These are phyloP conservation scores for Daphoenositta chrysoptera DNA, from an alignment of 2,113 vertebrate species.

Conservation along the genomic window DNA sequence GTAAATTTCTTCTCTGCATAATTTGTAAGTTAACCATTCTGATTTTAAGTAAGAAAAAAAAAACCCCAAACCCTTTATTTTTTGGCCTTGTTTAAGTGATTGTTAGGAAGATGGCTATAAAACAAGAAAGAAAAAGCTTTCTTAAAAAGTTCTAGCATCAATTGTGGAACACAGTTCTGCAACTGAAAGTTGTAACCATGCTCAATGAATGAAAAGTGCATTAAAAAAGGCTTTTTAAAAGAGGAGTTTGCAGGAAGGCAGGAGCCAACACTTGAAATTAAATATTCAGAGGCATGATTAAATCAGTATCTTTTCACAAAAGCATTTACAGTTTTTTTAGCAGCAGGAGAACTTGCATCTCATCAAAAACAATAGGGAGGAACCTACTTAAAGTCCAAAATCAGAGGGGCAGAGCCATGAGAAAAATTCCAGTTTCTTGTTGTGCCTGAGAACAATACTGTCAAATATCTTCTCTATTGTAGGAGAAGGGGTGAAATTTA, in stretches of 20 bases:
- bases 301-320: not conserved
- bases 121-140: not conserved
- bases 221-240: not conserved
- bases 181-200: not conserved
- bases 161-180: not conserved
- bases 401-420: not conserved
- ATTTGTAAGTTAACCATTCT: not conserved
- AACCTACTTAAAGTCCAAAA: not conserved
- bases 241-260: not conserved
- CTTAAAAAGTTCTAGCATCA: not conserved
- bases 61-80: not conserved
- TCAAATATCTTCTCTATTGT: not conserved
- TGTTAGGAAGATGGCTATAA: not conserved
- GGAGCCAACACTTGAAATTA: not conserved
- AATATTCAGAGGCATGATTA: not conserved
- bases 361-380: not conserved
- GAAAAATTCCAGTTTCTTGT: not conserved
- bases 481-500: not conserved
- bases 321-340: not conserved
- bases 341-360: not conserved
- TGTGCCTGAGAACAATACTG: not conserved
- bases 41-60: not conserved
- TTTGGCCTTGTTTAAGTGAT: not conserved
- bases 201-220: not conserved
- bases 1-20: not conserved